Conservation (phyloP, 2,797 vertebrate species). For the Melopsittacus undulatus region DNA sequence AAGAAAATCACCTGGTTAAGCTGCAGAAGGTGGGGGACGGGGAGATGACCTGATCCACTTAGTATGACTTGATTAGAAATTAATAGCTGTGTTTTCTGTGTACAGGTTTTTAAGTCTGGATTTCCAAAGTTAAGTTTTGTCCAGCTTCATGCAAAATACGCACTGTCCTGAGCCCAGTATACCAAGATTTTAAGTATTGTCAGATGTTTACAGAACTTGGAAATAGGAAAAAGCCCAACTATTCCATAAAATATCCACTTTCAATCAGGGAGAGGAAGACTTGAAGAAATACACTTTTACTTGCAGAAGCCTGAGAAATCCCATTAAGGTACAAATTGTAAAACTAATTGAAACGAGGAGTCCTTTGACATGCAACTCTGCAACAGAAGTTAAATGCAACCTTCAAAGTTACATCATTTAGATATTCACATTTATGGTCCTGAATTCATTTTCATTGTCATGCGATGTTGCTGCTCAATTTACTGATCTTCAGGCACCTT, state of each 20-base stretch:
- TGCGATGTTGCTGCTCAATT: neutral
- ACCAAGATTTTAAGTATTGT: constrained; percentile 42
- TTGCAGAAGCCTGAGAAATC: constrained; percentile 70
- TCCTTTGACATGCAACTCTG: constrained; percentile 57
- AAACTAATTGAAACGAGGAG: neutral
- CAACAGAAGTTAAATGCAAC: constrained; percentile 12
- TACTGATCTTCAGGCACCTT: neutral
- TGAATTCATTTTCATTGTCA: neutral
- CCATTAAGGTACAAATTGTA: constrained; percentile 69
- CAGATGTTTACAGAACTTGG: constrained; percentile 80
- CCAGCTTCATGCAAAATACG: neutral
- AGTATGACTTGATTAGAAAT: neutral
- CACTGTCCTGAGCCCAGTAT: neutral
- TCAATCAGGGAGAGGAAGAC: constrained; percentile 60
- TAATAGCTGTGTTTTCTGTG: neutral
- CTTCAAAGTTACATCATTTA: neutral
- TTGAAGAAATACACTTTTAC: constrained; percentile 70
- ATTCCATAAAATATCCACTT: constrained; percentile 52
- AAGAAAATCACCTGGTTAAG: neutral
- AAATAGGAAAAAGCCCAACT: constrained; percentile 54
- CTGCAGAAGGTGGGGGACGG: neutral
- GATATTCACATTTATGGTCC: neutral
- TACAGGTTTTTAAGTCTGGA: neutral
- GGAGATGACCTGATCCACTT: neutral
- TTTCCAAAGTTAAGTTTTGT: neutral